Conservation (phyloP, 2,113 vertebrate genomes). For the Dissostichus mawsoni region DNA sequence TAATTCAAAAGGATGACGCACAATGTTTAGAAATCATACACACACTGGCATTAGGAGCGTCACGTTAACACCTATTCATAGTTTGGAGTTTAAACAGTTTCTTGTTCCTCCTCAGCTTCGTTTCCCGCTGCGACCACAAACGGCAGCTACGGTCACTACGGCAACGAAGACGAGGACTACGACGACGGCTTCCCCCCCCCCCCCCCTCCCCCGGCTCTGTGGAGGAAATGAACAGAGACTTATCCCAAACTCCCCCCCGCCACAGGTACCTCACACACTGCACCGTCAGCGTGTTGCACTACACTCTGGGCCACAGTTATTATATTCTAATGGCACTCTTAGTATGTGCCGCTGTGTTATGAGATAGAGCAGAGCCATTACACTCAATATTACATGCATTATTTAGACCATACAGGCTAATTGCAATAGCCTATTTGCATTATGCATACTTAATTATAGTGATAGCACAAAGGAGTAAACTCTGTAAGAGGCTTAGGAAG, state of each 20-base stretch:
- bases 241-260: background rate
- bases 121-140: slow-evolving; percentile 3
- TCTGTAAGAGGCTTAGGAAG: slow-evolving; percentile 8
- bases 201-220: slow-evolving; percentile 58
- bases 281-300: slow-evolving; percentile 27
- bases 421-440: slow-evolving; percentile 60
- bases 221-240: slow-evolving; percentile 64
- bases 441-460: slow-evolving; percentile 54
- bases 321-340: slow-evolving; percentile 46
- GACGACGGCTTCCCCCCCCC: slow-evolving; percentile 57
- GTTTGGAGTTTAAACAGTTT: too few relatives aligned
- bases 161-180: slow-evolving; percentile 37
- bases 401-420: slow-evolving; percentile 57
- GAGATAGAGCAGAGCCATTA: slow-evolving; percentile 64
- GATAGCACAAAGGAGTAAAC: slow-evolving; percentile 24
- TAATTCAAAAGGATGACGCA: background rate
- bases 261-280: slow-evolving; percentile 52
- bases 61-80: background rate
- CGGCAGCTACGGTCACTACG: slow-evolving; percentile 51
- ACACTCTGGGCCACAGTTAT: slow-evolving; percentile 49
- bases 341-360: slow-evolving; percentile 32
- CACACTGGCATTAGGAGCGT: too few relatives aligned
- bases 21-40: background rate
- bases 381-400: slow-evolving; percentile 60
- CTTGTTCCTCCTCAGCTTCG: slow-evolving; percentile 25